phyloP scores from a whole-genome alignment of 2,797 vertebrate genomes.

The Silurus aristotelis region DNA sequence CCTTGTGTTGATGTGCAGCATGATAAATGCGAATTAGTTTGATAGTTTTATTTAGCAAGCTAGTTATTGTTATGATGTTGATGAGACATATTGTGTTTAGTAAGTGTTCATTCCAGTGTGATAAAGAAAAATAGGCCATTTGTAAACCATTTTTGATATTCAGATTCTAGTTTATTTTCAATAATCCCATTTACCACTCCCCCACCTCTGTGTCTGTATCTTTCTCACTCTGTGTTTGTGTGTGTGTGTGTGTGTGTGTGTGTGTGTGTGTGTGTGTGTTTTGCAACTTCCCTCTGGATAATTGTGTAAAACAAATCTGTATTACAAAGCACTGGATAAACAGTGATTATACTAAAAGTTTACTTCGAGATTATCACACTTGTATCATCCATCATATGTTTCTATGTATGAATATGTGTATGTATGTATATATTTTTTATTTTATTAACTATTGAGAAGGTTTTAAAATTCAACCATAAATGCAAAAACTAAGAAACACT shows the following conservation, averaged over 20 bases:
- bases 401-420: not conserved
- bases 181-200: not conserved
- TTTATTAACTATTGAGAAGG: not conserved
- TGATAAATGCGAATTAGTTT: not conserved
- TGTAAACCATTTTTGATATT: not conserved
- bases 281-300: conserved; percentile 16
- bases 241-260: not conserved
- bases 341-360: not conserved
- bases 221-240: not conserved
- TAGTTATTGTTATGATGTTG: not conserved
- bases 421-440: not conserved
- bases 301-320: not conserved
- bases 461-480: not conserved
- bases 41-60: not conserved
- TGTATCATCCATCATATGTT: not conserved
- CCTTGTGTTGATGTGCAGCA: not conserved
- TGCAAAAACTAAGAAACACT: not conserved
- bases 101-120: not conserved
- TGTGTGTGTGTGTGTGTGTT: not conserved
- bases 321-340: not conserved
- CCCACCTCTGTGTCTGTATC: not conserved
- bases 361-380: not conserved
- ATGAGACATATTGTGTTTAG: not conserved
- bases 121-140: not conserved
- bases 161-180: not conserved